phyloP scores from a whole-genome alignment of 2,113 vertebrate species.

The Diphyllodes magnificus region DNA sequence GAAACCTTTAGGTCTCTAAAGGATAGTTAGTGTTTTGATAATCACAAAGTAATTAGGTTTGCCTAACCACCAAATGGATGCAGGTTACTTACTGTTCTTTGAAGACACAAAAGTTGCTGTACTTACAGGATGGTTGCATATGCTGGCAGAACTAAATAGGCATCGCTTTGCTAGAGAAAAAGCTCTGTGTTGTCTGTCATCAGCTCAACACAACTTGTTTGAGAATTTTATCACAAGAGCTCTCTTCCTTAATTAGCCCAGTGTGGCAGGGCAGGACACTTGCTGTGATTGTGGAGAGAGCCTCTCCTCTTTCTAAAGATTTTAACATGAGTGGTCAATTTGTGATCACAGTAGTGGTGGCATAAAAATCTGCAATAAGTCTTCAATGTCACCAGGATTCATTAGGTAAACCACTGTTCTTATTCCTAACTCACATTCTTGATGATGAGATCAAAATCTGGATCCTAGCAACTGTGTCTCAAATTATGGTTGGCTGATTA shows the following conservation, averaged over 20 bases:
- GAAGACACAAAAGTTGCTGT: not conserved
- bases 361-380: not conserved
- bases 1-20: not conserved
- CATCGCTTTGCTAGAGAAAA: not conserved
- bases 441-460: not conserved
- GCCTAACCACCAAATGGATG: not conserved
- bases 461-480: not conserved
- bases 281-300: not conserved
- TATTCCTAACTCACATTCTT: not conserved
- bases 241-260: not conserved
- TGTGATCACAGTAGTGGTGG: not conserved
- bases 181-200: not conserved
- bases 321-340: not conserved
- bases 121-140: not conserved
- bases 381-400: not conserved
- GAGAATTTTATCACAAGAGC: not conserved
- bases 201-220: not conserved
- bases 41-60: not conserved
- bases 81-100: not conserved
- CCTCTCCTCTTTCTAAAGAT: not conserved
- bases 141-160: not conserved
- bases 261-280: not conserved
- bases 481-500: not conserved
- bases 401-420: not conserved
- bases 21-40: not conserved